Conservation (phyloP, 2,888 invertebrate species). For the Aphodius granarius region DNA sequence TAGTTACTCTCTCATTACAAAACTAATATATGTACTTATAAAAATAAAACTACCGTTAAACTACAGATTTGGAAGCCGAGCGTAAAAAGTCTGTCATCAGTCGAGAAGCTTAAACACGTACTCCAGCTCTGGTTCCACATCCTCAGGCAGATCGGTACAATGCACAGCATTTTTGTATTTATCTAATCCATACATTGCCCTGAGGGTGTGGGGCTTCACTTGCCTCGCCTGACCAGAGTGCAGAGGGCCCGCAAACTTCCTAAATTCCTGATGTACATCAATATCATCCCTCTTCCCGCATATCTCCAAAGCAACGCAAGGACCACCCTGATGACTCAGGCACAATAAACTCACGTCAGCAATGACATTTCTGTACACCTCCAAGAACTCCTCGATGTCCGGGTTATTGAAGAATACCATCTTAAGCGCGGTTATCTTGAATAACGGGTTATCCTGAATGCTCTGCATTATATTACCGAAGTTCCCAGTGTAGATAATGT, state of each 20-base stretch:
- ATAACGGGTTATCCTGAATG: slow-evolving; percentile 71
- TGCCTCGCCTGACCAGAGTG: slow-evolving; percentile 91
- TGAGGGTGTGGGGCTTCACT: slow-evolving; percentile 78
- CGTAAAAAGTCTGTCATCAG: not conserved
- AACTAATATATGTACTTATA: not conserved
- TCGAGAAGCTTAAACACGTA: slow-evolving; percentile 76
- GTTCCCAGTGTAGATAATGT: slow-evolving; percentile 76
- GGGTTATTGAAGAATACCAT: slow-evolving; percentile 77
- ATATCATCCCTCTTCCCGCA: slow-evolving; percentile 58
- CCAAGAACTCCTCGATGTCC: slow-evolving; percentile 89
- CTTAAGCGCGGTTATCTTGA: slow-evolving; percentile 76
- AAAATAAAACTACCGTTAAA: not conserved
- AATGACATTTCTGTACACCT: slow-evolving; percentile 89
- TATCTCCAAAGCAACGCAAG: slow-evolving; percentile 85
- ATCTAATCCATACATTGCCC: slow-evolving; percentile 81
- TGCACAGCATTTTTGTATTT: slow-evolving; percentile 89
- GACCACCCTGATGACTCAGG: slow-evolving; percentile 79
- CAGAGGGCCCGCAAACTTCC: slow-evolving; percentile 83
- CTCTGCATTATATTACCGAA: slow-evolving; percentile 71
- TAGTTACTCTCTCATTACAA: too few relatives aligned
- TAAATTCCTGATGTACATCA: slow-evolving; percentile 70
- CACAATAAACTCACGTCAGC: slow-evolving; percentile 80
- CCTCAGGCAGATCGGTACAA: slow-evolving; percentile 91
- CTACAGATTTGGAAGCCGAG: not conserved
- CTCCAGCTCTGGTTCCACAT: slow-evolving; percentile 80